phyloP scores from a whole-genome alignment of 2,797 vertebrate genomes.

The Anguilla anguilla region DNA sequence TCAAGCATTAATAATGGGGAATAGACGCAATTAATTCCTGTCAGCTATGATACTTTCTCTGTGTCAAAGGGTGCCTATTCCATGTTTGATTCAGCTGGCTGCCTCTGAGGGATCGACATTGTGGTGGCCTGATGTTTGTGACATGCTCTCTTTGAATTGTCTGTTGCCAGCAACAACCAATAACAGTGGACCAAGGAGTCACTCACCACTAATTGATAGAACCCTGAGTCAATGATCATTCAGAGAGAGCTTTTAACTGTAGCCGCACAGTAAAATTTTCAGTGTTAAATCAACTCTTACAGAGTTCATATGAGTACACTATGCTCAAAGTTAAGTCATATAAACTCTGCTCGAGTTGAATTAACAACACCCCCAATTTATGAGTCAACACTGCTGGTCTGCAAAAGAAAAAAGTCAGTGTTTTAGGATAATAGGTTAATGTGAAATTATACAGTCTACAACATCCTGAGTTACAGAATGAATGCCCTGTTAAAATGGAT shows the following conservation, averaged over 20 bases:
- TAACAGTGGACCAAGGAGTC: not conserved
- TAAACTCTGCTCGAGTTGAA: not conserved
- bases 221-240: not conserved
- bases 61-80: not conserved
- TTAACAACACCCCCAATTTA: not conserved
- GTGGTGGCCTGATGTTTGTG: not conserved
- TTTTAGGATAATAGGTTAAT: slow-evolving; percentile 22
- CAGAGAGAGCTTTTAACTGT: slow-evolving; percentile 19
- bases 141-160: not conserved
- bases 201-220: slow-evolving; percentile 1
- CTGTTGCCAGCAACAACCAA: slow-evolving; percentile 21
- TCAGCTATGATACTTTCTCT: no score
- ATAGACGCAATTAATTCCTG: not conserved
- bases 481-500: slow-evolving; percentile 42
- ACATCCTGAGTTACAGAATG: slow-evolving; percentile 46
- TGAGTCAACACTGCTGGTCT: not conserved
- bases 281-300: not conserved
- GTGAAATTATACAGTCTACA: slow-evolving; percentile 39
- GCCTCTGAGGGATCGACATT: not conserved
- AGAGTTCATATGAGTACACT: not conserved
- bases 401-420: not conserved
- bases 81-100: not conserved
- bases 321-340: not conserved
- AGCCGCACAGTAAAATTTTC: not conserved
- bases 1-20: not conserved